Conservation (phyloP, 2,113 vertebrate genomes). For the Gasterosteus nipponicus region DNA sequence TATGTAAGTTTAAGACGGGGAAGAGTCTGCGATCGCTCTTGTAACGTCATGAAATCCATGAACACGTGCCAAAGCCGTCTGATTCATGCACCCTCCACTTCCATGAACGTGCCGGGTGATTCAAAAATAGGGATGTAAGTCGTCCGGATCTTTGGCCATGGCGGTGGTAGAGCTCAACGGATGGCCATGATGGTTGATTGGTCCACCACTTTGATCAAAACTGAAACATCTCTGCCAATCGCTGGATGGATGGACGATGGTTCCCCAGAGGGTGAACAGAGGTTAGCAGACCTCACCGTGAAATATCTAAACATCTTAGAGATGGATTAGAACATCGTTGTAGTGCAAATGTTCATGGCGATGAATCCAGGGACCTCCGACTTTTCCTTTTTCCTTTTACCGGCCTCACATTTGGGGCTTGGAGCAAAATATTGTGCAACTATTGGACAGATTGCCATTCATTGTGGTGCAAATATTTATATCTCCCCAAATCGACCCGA, state of each 20-base stretch:
- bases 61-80: background rate
- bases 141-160: background rate
- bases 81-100: background rate
- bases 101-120: background rate
- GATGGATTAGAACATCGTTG: background rate
- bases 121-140: background rate
- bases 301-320: background rate
- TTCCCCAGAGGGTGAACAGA: constrained; percentile 10
- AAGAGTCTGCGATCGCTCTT: constrained; percentile 37
- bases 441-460: background rate
- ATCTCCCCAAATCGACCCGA: background rate
- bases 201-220: background rate
- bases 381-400: background rate
- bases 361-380: background rate
- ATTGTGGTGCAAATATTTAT: background rate
- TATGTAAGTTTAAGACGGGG: constrained; percentile 29
- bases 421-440: background rate
- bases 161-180: background rate
- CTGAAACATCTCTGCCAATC: background rate
- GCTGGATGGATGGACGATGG: background rate
- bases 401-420: background rate
- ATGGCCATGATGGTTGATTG: background rate
- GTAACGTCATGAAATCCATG: constrained; percentile 16
- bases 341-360: background rate
- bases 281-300: background rate